Base-by-base conservation (phyloP, 2,888 invertebrate genomes). In the Blastobasis lacticolella region DNA sequence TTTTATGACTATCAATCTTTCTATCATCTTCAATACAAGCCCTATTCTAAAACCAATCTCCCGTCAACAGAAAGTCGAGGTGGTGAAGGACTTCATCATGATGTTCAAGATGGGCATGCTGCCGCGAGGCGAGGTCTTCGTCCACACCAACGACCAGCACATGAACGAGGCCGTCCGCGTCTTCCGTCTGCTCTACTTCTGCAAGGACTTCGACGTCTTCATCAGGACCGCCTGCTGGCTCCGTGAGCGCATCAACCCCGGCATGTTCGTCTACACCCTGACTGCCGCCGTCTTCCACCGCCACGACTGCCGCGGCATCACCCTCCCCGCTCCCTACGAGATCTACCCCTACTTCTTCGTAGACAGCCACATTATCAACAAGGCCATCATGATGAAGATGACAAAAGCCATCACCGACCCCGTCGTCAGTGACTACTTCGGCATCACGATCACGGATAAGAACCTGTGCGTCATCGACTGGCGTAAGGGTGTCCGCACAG, bases 321-420 rank as follows among this genome's bases (percentile, higher is more conserved):
- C 90, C 46, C 74, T 94, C 36, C 94, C 95, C 37, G 90, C 94
- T 37, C 90, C 91, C 45, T 94, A 94, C 71, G 95, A 95, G 79
- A 90, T 94, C 73, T 91, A 92, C 79, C 95, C 95, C 4, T 91
- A 93, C 75, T 90, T 91, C 80, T 94, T 94, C 88, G 91, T 94
- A 71, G 92, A 93, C 79, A 84, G 90, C 63, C 91, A 93, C 65
- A 88, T 93, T 64, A 92, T 95, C 61, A 90, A 92, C 66, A 90
- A 92, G 65, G 93, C 92, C 0, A 89, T 91, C 63, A 84, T 90
- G 72, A 86, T 92, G 76, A 91, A 90, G 70, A 90, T 90, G 87
- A 89, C 90, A 62, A 91, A 90, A 49, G 91, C 90, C 41, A 83
- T 85, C 57, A 71, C 82, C 40, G 86, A 91, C 63, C 89, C 90